Evolutionary conservation across 2,113 vertebrate species (phyloP).

Genomic region (Pipra filicauda): DNA sequence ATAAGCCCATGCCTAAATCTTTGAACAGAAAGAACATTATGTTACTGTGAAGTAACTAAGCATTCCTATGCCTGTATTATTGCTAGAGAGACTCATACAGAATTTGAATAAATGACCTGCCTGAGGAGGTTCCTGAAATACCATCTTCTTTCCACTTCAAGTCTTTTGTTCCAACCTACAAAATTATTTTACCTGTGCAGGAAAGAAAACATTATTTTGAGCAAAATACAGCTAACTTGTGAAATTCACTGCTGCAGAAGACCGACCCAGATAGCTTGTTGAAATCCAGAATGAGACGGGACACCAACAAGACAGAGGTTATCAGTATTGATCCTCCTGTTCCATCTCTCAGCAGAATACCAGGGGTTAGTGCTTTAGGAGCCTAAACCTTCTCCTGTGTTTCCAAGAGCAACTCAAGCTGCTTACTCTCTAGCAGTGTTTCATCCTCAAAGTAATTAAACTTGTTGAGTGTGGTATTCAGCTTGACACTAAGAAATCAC

Average conservation of each 20-base stretch:
- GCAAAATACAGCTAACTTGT: background rate
- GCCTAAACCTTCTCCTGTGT: background rate
- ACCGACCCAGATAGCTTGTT: background rate
- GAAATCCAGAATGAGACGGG: background rate
- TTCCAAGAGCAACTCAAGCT: background rate
- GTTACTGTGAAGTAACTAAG: background rate
- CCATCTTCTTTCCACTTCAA: background rate
- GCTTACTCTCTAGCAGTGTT: background rate
- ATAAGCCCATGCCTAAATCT: background rate
- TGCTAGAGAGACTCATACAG: background rate
- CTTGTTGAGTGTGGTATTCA: background rate
- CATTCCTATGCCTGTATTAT: background rate
- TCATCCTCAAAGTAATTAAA: background rate
- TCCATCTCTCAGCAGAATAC: background rate
- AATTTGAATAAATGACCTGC: constrained; percentile 13
- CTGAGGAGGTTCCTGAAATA: background rate
- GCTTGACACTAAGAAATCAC: background rate
- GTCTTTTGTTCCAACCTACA: background rate
- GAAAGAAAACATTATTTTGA: background rate
- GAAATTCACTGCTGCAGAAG: background rate
- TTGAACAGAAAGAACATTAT: background rate
- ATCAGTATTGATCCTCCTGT: background rate
- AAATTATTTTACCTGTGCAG: background rate
- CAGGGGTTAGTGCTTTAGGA: background rate
- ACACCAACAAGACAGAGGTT: background rate